Conservation (phyloP, 2,797 vertebrate genomes). For the Karalla daura region DNA sequence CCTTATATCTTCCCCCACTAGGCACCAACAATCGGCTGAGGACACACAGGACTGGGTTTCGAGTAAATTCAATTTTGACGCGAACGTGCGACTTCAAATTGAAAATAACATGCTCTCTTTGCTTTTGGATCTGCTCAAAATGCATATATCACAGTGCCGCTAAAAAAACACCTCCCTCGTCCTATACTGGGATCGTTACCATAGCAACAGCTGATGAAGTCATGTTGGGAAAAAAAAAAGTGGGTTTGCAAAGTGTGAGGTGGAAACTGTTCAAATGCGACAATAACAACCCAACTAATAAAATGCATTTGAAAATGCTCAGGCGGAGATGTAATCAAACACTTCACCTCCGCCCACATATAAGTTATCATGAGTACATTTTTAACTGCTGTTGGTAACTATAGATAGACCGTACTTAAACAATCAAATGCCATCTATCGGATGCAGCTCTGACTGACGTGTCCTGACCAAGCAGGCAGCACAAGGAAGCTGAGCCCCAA, state of each 20-base stretch:
- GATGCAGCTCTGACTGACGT: constrained; percentile 37
- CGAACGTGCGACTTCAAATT: constrained; percentile 15
- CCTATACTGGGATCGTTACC: constrained; percentile 51
- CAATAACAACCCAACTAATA: constrained; percentile 11
- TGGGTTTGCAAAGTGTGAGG: constrained; percentile 22
- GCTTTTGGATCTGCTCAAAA: constrained; percentile 43
- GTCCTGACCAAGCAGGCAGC: constrained; percentile 33
- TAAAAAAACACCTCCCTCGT: constrained; percentile 21
- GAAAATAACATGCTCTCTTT: constrained; percentile 19
- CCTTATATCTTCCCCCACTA: constrained; percentile 1
- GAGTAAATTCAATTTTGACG: not conserved
- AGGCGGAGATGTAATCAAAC: constrained; percentile 19
- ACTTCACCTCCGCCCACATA: not conserved
- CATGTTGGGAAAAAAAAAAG: constrained; percentile 45
- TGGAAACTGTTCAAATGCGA: constrained; percentile 27
- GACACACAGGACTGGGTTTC: not conserved
- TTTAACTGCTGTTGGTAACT: not conserved
- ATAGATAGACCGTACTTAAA: not conserved
- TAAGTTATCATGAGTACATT: not conserved
- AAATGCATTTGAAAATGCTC: not conserved
- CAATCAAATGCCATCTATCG: not conserved
- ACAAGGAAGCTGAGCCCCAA: constrained; percentile 16
- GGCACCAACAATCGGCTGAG: constrained; percentile 11
- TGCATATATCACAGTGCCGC: constrained; percentile 29
- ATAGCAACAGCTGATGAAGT: constrained; percentile 67